phyloP scores from a whole-genome alignment of 92 coral and sea anemone genomes.

The Umimayanthus chanpuru region DNA sequence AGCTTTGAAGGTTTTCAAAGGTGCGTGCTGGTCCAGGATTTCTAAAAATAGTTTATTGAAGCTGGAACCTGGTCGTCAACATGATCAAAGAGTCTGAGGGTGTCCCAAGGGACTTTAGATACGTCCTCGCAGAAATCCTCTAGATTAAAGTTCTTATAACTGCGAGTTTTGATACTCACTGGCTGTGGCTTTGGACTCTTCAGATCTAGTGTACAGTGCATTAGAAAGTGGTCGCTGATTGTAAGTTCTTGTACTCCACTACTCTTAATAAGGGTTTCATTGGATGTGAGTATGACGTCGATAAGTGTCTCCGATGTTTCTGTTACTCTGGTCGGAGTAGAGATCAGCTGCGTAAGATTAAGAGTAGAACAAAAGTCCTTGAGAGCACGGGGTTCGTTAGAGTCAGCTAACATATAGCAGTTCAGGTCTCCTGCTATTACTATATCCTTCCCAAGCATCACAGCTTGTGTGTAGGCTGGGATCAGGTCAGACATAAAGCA shows the following conservation, averaged over 20 bases:
- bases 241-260: constrained; percentile 2
- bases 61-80: constrained; percentile 1
- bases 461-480: too few relatives aligned
- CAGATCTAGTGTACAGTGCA: background rate
- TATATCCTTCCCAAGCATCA: too few relatives aligned
- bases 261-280: background rate
- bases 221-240: constrained; percentile 8
- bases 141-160: background rate
- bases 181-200: background rate
- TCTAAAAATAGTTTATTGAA: constrained; percentile 1
- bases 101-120: constrained; percentile 13
- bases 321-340: too few relatives aligned
- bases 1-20: background rate
- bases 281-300: too few relatives aligned
- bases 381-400: too few relatives aligned
- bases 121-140: constrained; percentile 8
- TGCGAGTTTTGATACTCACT: background rate
- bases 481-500: too few relatives aligned
- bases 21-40: background rate
- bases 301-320: too few relatives aligned
- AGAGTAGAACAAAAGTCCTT: too few relatives aligned
- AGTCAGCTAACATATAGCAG: too few relatives aligned
- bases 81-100: background rate
- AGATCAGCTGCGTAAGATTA: too few relatives aligned
- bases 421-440: too few relatives aligned